Percentiles rank a stretch among this genome's conserved stretches.
Conservation (phyloP, 2,797 vertebrate genomes). For the Ciconia nigra region DNA sequence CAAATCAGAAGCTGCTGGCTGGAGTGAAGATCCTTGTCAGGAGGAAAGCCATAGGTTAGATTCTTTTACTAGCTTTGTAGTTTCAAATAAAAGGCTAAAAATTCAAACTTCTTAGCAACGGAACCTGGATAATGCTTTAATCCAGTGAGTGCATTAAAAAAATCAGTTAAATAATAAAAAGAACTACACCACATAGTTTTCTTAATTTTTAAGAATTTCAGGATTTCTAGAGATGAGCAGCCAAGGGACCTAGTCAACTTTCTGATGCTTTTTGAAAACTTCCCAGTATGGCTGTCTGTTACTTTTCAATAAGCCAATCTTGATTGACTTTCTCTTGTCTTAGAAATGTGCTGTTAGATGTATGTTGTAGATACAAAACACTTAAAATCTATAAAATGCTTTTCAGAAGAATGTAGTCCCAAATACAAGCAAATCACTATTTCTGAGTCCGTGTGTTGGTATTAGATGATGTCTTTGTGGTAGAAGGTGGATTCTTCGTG, state of each 20-base stretch:
- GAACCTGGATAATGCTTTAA: not conserved
- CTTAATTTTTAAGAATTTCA: not conserved
- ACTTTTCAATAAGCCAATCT: not conserved
- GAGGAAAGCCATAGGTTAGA: slow-evolving; percentile 75
- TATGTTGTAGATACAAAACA: not conserved
- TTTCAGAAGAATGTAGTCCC: not conserved
- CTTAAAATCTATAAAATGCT: not conserved
- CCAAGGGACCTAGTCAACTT: not conserved
- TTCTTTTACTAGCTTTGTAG: not conserved
- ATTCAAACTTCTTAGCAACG: not conserved
- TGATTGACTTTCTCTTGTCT: not conserved
- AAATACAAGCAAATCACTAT: not conserved
- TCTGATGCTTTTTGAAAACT: not conserved
- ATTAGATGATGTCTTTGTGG: not conserved
- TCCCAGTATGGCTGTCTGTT: not conserved
- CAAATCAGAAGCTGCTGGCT: slow-evolving; percentile 46
- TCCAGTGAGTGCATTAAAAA: not conserved
- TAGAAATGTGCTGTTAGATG: not conserved
- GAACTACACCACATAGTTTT: not conserved
- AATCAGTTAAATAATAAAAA: not conserved
- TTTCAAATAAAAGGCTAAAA: not conserved
- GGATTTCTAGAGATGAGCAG: not conserved
- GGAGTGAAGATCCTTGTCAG: slow-evolving; percentile 46
- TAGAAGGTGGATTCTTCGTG: not conserved
- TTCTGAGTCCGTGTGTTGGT: not conserved